A percentile compares a stretch with the other conserved stretches of the same genome.
Conservation (phyloP, 2,888 invertebrate species). For the Cepaea hortensis region DNA sequence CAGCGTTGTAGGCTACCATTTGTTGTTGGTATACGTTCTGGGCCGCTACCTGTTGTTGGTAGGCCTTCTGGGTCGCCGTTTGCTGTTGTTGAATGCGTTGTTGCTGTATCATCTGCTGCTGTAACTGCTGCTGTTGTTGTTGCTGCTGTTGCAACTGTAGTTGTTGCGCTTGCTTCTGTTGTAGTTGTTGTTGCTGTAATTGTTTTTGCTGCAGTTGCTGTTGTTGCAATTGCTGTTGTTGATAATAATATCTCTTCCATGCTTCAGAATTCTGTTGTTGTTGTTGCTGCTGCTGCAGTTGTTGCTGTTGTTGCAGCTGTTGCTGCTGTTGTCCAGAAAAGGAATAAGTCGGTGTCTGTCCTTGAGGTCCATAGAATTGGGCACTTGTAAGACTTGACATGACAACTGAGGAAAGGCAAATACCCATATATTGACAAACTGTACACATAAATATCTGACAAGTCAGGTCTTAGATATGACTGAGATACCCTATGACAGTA, state of each 20-base stretch:
- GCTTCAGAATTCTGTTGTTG: constrained; percentile 12
- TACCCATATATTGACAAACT: background rate
- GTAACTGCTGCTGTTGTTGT: background rate
- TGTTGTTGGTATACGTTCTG: constrained; percentile 33
- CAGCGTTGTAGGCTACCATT: constrained; percentile 30
- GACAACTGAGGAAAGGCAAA: background rate
- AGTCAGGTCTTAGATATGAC: no score
- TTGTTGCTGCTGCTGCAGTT: constrained; percentile 3
- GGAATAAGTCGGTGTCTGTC: background rate
- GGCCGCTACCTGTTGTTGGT: constrained; percentile 26
- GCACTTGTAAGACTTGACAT: background rate
- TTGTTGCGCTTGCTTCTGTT: background rate
- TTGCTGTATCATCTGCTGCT: background rate
- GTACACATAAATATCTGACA: background rate
- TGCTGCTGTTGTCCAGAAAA: constrained; percentile 17
- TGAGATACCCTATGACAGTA: no score
- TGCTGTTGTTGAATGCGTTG: constrained; percentile 24
- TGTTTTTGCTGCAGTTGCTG: background rate
- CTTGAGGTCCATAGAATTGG: constrained; percentile 25
- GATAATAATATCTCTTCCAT: background rate
- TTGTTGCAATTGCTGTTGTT: constrained; percentile 31
- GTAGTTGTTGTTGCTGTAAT: background rate
- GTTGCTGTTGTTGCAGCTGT: constrained; percentile 26
- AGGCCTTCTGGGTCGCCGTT: constrained; percentile 13
- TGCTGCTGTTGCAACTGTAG: background rate